phyloP scores from a whole-genome alignment of 2,888 invertebrate species.

The Teleogryllus oceanicus region DNA sequence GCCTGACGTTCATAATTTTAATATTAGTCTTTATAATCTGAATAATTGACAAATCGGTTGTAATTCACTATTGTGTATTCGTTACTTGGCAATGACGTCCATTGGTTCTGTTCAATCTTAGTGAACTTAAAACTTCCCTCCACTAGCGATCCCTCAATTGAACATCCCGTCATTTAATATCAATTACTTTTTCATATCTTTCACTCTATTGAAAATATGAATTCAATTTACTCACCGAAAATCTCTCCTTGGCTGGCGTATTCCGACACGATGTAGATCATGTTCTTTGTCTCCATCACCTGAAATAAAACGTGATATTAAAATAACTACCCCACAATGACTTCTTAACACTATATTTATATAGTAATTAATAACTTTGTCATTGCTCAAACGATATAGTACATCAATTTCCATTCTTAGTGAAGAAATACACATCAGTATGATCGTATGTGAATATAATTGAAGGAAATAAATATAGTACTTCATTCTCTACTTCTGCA shows the following conservation, averaged over 20 bases:
- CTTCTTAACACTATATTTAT: neutral
- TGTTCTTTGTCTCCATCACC: constrained; percentile 98
- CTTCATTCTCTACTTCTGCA: no score
- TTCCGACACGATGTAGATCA: constrained; percentile 97
- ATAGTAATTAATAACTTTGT: neutral
- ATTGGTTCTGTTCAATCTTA: no score
- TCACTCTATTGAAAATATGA: neutral
- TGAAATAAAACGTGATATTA: constrained; percentile 49
- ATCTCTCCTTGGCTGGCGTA: constrained; percentile 97
- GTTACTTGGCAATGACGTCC: no score
- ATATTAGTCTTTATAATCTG: no score
- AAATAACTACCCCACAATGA: constrained; percentile 24
- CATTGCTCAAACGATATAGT: neutral
- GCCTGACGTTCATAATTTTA: no score
- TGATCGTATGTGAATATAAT: neutral
- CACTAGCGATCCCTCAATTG: no score
- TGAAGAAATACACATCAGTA: neutral
- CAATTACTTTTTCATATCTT: no score
- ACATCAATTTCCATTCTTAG: no score
- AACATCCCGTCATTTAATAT: no score
- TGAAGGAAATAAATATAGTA: neutral
- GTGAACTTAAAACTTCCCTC: no score
- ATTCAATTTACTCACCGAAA: constrained; percentile 69
- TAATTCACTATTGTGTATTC: no score
- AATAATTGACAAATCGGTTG: no score